A percentile compares a stretch with the other conserved stretches of the same genome.
Evolutionary conservation across 2,888 invertebrate genomes (phyloP).

Genomic region (Oasisia sp.): DNA sequence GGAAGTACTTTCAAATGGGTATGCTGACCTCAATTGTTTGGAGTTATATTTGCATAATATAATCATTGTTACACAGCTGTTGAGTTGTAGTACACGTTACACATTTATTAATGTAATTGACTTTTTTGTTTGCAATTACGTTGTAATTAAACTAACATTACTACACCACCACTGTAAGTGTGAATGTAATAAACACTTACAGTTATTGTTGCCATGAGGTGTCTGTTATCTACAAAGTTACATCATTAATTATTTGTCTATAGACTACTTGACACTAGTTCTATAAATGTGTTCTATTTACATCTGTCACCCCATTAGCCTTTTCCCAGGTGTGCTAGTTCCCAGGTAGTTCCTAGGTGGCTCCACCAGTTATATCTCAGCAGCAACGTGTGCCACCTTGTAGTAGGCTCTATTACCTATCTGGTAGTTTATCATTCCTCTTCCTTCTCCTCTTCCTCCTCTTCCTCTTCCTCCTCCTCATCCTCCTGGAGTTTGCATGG

Average conservation of each 20-base stretch:
- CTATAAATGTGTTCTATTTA: not conserved
- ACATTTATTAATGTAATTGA: no score
- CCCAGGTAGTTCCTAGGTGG: constrained; percentile 1
- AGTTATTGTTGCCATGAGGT: not conserved
- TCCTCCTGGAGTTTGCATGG: no score
- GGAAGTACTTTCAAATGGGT: no score
- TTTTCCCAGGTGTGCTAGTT: not conserved
- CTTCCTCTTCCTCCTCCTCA: no score
- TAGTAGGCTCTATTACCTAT: no score
- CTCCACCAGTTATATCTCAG: not conserved
- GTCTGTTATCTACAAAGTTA: not conserved
- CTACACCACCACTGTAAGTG: not conserved
- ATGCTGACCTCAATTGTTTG: no score
- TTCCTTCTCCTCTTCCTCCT: no score
- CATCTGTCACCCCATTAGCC: not conserved
- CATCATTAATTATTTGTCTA: not conserved
- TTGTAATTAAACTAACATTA: not conserved
- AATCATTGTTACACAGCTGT: no score
- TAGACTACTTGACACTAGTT: not conserved
- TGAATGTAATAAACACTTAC: not conserved
- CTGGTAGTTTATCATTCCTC: no score
- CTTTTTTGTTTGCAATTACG: no score
- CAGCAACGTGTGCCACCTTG: not conserved
- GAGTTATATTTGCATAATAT: no score
- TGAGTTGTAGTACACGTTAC: no score